These are phyloP conservation scores for Eretmochelys imbricata DNA, from an alignment of 2,113 vertebrate genomes.

Conservation along the genomic window DNA sequence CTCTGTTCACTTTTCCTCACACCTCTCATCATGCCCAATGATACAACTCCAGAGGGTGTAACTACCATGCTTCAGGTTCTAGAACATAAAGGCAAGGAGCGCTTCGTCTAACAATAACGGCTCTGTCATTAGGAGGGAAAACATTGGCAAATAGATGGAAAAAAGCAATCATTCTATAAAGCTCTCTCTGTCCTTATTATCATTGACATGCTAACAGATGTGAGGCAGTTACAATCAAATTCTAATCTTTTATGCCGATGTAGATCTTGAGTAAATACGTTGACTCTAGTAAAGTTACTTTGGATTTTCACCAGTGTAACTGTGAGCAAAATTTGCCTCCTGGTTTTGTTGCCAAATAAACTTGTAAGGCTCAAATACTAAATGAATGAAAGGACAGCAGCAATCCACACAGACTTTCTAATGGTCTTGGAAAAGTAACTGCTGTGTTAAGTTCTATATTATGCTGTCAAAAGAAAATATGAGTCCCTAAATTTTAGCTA, in stretches of 20 bases:
- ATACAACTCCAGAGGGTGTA: background rate
- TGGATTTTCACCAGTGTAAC: slow-evolving; percentile 21
- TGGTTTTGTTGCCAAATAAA: slow-evolving; percentile 40
- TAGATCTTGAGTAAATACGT: background rate
- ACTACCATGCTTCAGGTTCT: background rate
- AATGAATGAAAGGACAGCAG: slow-evolving; percentile 11
- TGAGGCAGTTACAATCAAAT: background rate
- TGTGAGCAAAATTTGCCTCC: background rate
- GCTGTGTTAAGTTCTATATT: background rate
- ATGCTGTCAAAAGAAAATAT: background rate
- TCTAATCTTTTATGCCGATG: background rate
- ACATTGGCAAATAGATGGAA: background rate
- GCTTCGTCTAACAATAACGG: background rate
- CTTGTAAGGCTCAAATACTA: slow-evolving; percentile 13
- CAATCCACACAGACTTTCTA: background rate
- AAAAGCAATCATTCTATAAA: background rate
- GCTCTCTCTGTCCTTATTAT: background rate
- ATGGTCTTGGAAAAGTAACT: slow-evolving; percentile 5
- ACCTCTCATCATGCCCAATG: background rate
- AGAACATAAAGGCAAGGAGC: background rate
- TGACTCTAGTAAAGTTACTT: background rate
- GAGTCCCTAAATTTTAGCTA: slow-evolving; percentile 31
- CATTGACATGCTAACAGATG: background rate
- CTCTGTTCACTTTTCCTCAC: background rate
- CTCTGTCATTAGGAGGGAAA: background rate